phyloP scores from a whole-genome alignment of 92 coral and sea anemone species.

The Virgularia gustaviana region DNA sequence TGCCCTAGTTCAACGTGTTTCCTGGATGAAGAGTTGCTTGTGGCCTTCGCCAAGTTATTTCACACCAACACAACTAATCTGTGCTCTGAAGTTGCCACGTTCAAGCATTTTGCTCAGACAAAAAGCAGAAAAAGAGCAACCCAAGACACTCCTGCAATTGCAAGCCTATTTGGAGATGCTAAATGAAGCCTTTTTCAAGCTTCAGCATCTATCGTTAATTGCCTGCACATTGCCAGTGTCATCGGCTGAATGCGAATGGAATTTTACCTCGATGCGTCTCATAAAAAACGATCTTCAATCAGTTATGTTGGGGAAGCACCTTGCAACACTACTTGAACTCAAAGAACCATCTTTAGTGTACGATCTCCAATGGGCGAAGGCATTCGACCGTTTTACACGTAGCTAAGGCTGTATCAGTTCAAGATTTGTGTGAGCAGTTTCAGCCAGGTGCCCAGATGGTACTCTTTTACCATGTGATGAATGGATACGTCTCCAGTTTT shows the following conservation, averaged over 20 bases:
- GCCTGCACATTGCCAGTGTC: slow-evolving; percentile 10
- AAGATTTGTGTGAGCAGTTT: slow-evolving; percentile 35
- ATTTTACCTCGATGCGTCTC: slow-evolving; percentile 6
- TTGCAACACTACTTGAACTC: slow-evolving; percentile 29
- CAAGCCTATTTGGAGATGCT: slow-evolving; percentile 7
- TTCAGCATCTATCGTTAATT: neutral
- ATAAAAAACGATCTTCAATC: slow-evolving; percentile 7
- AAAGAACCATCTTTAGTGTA: slow-evolving; percentile 28
- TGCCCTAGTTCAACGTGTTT: neutral
- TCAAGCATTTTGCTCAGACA: slow-evolving; percentile 6
- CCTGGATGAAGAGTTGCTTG: neutral
- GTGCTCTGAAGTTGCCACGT: slow-evolving; percentile 1
- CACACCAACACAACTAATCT: neutral
- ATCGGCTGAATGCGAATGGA: slow-evolving; percentile 11
- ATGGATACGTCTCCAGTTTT: slow-evolving; percentile 50
- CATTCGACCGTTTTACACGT: slow-evolving; percentile 35
- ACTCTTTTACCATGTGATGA: slow-evolving; percentile 22
- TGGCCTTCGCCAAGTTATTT: slow-evolving; percentile 5
- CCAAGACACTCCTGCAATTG: neutral
- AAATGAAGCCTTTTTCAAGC: slow-evolving; percentile 18
- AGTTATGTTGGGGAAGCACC: slow-evolving; percentile 9
- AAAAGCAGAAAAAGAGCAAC: neutral
- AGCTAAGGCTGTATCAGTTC: slow-evolving; percentile 37
- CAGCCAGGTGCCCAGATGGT: slow-evolving; percentile 31
- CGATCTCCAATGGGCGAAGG: slow-evolving; percentile 30